Evolutionary conservation across 1,140 invertebrate species (phyloP).

Genomic region (Drosophila seguyi): DNA sequence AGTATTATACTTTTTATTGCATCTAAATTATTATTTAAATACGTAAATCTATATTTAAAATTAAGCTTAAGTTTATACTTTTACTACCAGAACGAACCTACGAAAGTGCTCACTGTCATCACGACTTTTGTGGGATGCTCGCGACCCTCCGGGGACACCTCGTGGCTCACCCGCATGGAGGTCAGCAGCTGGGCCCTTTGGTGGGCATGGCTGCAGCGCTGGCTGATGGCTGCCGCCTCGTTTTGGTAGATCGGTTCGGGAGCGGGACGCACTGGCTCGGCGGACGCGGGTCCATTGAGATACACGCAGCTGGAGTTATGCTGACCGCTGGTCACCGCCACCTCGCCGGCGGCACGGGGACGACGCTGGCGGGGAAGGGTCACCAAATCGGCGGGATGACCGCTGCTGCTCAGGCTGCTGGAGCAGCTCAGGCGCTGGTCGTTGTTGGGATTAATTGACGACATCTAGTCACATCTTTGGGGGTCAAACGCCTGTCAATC

Average conservation of each 20-base stretch:
- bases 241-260: constrained; percentile 79
- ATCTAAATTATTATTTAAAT: not conserved
- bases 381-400: constrained; percentile 40
- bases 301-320: constrained; percentile 69
- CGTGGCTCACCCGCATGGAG: constrained; percentile 56
- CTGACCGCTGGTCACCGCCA: constrained; percentile 68
- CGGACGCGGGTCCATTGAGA: constrained; percentile 58
- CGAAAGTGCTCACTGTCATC: constrained; percentile 78
- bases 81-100: constrained; percentile 65
- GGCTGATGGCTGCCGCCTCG: constrained; percentile 63
- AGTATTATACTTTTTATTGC: not conserved
- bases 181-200: constrained; percentile 33
- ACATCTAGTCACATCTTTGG: constrained; percentile 49
- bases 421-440: constrained; percentile 55
- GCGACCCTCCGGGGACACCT: constrained; percentile 18
- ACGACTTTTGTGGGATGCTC: constrained; percentile 34
- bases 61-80: not conserved
- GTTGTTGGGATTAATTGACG: constrained; percentile 34
- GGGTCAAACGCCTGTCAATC: constrained; percentile 26
- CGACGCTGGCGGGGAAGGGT: constrained; percentile 80
- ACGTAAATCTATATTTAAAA: not conserved
- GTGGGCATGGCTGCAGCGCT: constrained; percentile 33
- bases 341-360: constrained; percentile 80
- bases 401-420: constrained; percentile 54
- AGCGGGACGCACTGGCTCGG: constrained; percentile 20